These are phyloP conservation scores for Homalodisca vitripennis DNA, from an alignment of 1,140 invertebrate genomes.

Conservation along the genomic window DNA sequence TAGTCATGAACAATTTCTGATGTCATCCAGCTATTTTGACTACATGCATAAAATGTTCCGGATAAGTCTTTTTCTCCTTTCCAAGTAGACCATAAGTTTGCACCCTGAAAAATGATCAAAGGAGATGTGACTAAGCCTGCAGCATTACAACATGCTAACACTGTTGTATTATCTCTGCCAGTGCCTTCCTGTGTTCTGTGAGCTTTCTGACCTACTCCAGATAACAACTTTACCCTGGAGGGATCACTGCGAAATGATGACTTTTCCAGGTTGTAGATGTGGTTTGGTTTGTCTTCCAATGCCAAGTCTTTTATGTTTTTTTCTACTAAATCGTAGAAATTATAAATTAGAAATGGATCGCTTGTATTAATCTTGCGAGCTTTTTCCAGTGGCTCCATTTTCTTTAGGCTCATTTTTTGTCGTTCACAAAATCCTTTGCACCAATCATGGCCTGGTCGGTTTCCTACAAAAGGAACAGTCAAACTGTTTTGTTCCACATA, in stretches of 20 bases:
- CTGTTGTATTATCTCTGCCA: conserved; percentile 28
- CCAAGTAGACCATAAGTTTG: conserved; percentile 16
- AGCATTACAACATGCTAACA: conserved; percentile 30
- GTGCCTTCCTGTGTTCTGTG: conserved; percentile 28
- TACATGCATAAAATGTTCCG: conserved; percentile 31
- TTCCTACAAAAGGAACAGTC: too few species aligned
- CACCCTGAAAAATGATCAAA: conserved; percentile 29
- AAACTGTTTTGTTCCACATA: too few species aligned
- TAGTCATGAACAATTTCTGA: conserved; percentile 25
- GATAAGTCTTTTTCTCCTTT: conserved; percentile 29
- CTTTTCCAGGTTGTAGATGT: conserved; percentile 37
- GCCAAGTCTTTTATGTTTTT: conserved; percentile 28
- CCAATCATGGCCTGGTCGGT: too few species aligned
- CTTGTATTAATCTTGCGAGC: conserved; percentile 17
- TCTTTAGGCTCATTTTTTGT: conserved; percentile 26
- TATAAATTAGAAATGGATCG: conserved; percentile 39
- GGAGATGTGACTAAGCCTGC: conserved; percentile 24
- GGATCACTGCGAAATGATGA: conserved; percentile 28
- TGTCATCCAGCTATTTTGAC: conserved; percentile 33
- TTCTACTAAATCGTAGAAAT: conserved; percentile 32
- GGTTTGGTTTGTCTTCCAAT: conserved; percentile 32
- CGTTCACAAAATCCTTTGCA: neutral
- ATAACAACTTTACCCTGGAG: conserved; percentile 17
- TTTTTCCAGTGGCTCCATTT: conserved; percentile 14
- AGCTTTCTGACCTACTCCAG: conserved; percentile 29